Evolutionary conservation across 2,888 invertebrate genomes (phyloP).

Genomic region (Heliconius sara): DNA sequence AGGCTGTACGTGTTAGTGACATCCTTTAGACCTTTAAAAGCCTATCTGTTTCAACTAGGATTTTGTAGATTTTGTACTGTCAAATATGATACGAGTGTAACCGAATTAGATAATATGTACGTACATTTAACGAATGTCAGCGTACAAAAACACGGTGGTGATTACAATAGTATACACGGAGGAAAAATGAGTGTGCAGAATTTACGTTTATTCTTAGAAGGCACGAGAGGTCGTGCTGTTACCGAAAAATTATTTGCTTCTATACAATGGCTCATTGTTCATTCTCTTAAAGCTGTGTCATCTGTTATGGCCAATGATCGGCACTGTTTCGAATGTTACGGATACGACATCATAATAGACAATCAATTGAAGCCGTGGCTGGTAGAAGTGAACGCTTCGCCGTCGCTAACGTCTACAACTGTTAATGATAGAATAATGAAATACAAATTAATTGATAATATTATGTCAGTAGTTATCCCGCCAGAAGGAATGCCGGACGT

Average conservation of each 20-base stretch:
- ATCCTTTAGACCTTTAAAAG: too few relatives aligned
- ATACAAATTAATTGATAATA: conserved; percentile 90
- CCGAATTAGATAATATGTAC: conserved; percentile 92
- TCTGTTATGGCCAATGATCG: conserved; percentile 97
- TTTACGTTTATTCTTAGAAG: conserved; percentile 94
- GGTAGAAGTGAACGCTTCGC: conserved; percentile 88
- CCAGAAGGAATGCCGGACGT: conserved; percentile 95
- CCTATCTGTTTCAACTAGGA: conserved; percentile 84
- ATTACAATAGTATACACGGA: conserved; percentile 97
- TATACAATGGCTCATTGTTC: conserved; percentile 95
- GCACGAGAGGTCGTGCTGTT: conserved; percentile 93
- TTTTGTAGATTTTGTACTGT: conserved; percentile 98
- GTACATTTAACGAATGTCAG: conserved; percentile 88
- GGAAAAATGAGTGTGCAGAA: conserved; percentile 98
- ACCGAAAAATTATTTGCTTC: conserved; percentile 96
- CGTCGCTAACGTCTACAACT: conserved; percentile 60
- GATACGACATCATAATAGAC: conserved; percentile 94
- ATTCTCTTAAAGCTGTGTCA: conserved; percentile 96
- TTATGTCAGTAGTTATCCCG: conserved; percentile 94
- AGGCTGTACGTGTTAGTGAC: too few relatives aligned
- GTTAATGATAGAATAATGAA: too few relatives aligned
- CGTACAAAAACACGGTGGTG: conserved; percentile 92
- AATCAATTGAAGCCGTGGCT: conserved; percentile 95
- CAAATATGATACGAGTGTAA: conserved; percentile 91
- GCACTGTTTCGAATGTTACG: conserved; percentile 97